These are phyloP conservation scores for Smittia aterrima DNA, from an alignment of 2,888 invertebrate genomes.

Conservation along the genomic window DNA sequence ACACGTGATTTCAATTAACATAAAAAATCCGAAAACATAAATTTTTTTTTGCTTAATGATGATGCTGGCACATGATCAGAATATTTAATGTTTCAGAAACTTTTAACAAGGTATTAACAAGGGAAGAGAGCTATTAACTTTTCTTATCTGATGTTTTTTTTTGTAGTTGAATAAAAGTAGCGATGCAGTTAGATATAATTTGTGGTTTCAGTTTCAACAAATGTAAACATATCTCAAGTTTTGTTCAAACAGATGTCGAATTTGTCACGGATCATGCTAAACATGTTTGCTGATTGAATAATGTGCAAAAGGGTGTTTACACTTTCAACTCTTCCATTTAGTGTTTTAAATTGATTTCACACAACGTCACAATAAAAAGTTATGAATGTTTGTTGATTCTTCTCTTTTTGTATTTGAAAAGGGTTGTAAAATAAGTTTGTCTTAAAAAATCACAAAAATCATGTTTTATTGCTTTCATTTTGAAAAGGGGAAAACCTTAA, in stretches of 20 bases:
- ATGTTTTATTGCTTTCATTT: neutral
- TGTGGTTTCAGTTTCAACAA: neutral
- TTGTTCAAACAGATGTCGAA: neutral
- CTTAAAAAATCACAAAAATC: neutral
- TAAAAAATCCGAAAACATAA: neutral
- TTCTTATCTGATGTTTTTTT: too few species aligned
- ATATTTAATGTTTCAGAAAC: constrained; percentile 11
- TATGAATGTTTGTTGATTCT: constrained; percentile 14
- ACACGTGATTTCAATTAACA: neutral
- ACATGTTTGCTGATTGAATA: neutral
- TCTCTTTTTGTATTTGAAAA: too few species aligned
- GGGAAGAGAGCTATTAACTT: neutral
- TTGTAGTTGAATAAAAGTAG: neutral
- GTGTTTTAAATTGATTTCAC: constrained; percentile 14
- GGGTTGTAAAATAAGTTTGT: neutral
- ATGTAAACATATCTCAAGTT: neutral
- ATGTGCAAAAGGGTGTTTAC: neutral
- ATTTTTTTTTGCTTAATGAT: neutral
- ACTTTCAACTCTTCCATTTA: neutral
- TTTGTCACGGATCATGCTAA: neutral
- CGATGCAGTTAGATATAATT: neutral
- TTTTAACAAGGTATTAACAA: constrained; percentile 1
- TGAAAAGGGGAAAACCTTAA: neutral
- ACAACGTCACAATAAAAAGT: neutral
- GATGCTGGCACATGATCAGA: neutral